phyloP scores from a whole-genome alignment of 1,140 invertebrate species.

The Lepeophtheirus salmonis region DNA sequence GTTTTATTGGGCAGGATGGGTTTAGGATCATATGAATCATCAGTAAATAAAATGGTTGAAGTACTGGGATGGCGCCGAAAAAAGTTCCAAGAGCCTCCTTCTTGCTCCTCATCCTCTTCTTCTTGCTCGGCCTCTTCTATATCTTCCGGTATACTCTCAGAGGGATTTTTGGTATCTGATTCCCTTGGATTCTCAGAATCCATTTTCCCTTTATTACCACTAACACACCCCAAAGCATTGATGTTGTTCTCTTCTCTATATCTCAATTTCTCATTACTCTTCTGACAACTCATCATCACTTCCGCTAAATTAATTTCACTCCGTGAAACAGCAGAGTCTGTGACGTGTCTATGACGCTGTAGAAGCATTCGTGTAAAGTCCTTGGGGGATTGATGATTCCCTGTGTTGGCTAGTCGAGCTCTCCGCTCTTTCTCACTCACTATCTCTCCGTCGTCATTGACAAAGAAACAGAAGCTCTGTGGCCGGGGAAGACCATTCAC shows the following conservation, averaged over 20 bases:
- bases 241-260: too few relatives aligned
- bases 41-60: constrained; percentile 4
- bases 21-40: neutral
- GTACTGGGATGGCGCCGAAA: constrained; percentile 1
- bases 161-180: neutral
- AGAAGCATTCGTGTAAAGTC: neutral
- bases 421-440: neutral
- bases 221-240: too few relatives aligned
- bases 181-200: neutral
- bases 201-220: neutral
- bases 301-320: too few relatives aligned
- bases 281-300: too few relatives aligned
- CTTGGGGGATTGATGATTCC: neutral
- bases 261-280: too few relatives aligned
- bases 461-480: neutral
- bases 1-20: constrained; percentile 13
- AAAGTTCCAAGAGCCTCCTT: neutral
- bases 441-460: neutral
- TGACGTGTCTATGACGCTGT: neutral
- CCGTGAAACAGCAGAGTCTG: neutral
- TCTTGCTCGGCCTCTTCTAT: neutral
- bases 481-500: neutral
- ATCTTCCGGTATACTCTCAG: neutral
- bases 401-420: neutral
- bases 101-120: neutral